phyloP scores from a whole-genome alignment of 2,797 vertebrate genomes.

The Danio kyathit region DNA sequence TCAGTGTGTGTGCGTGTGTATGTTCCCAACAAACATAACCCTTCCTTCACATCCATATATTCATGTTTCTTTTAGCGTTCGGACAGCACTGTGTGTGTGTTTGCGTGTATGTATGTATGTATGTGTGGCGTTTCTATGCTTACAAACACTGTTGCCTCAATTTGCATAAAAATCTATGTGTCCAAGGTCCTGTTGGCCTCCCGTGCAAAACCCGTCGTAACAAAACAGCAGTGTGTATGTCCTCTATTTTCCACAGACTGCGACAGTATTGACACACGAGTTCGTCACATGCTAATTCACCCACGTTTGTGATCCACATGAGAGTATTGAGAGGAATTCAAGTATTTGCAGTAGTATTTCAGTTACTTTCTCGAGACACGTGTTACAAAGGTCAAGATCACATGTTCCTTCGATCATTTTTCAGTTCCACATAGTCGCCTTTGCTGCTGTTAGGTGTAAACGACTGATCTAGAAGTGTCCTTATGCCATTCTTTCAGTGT shows the following conservation, averaged over 20 bases:
- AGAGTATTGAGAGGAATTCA: slow-evolving; percentile 30
- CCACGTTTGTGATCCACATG: neutral
- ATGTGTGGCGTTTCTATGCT: slow-evolving; percentile 48
- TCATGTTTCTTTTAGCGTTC: slow-evolving; percentile 5
- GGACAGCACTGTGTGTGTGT: slow-evolving; percentile 39
- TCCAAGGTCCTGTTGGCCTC: slow-evolving; percentile 43
- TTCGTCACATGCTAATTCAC: neutral
- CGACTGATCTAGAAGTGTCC: slow-evolving; percentile 81
- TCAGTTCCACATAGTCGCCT: slow-evolving; percentile 34
- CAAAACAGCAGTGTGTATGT: slow-evolving; percentile 10
- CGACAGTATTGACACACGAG: slow-evolving; percentile 34
- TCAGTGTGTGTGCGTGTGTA: slow-evolving; percentile 57
- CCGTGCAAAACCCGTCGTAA: neutral
- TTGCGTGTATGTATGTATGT: slow-evolving; percentile 58
- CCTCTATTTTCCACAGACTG: slow-evolving; percentile 22
- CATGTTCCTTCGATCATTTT: neutral
- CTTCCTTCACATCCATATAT: slow-evolving; percentile 12
- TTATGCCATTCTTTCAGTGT: slow-evolving; percentile 75
- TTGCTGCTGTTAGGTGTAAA: slow-evolving; percentile 50
- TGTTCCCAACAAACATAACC: slow-evolving; percentile 16
- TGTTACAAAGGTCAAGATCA: neutral
- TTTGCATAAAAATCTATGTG: slow-evolving; percentile 49
- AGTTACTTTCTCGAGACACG: neutral
- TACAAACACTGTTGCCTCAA: slow-evolving; percentile 42
- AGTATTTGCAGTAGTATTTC: slow-evolving; percentile 42